These are phyloP conservation scores for Nothura maculosa DNA, from an alignment of 2,797 vertebrate genomes.

Conservation along the genomic window DNA sequence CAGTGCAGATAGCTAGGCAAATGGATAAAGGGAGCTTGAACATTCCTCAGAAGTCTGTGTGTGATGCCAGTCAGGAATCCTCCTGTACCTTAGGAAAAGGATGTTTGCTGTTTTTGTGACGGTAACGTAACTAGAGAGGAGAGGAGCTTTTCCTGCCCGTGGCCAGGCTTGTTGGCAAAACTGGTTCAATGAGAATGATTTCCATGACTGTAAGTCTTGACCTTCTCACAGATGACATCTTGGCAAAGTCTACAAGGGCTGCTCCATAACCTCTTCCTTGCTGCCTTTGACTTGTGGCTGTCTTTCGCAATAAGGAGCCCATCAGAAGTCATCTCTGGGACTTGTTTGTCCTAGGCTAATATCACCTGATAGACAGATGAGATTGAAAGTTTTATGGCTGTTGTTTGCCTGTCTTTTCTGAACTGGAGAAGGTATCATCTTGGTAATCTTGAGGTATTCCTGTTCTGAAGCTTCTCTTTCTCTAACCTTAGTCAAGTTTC, in stretches of 20 bases:
- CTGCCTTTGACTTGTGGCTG: background rate
- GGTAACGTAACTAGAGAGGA: background rate
- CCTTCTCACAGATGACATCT: background rate
- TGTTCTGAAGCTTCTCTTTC: background rate
- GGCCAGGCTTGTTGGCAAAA: background rate
- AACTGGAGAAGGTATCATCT: background rate
- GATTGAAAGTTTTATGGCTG: background rate
- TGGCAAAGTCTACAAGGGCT: background rate
- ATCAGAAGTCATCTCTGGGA: background rate
- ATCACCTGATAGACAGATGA: background rate
- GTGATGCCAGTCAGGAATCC: background rate
- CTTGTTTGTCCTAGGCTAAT: background rate
- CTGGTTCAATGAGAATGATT: background rate
- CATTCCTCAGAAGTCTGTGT: background rate
- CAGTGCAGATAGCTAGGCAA: background rate
- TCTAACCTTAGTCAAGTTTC: background rate
- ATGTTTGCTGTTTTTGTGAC: background rate
- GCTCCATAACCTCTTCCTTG: background rate
- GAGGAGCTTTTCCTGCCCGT: background rate
- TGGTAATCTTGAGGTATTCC: background rate
- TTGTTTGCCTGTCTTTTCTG: background rate
- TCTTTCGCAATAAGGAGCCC: background rate
- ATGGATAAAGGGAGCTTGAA: background rate
- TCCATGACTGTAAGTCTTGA: background rate
- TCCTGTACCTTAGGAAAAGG: background rate